Conservation (phyloP, 2,113 vertebrate genomes). For the Cacatua alba region DNA sequence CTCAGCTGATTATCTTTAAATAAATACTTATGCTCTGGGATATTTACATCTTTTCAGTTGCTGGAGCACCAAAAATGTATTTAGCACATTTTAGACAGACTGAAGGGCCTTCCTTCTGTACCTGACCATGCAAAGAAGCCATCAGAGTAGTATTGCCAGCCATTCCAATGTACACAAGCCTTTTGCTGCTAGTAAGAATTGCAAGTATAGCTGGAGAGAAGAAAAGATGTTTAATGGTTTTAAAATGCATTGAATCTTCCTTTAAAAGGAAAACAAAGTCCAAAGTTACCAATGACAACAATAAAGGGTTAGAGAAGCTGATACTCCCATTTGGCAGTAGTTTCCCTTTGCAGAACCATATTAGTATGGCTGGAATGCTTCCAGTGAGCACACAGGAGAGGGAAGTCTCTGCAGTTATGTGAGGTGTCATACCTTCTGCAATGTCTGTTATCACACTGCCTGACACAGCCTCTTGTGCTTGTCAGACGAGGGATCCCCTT, state of each 20-base stretch:
- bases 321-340: slow-evolving; percentile 34
- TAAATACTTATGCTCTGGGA: neutral
- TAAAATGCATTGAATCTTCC: slow-evolving; percentile 45
- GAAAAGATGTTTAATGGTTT: slow-evolving; percentile 47
- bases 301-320: slow-evolving; percentile 26
- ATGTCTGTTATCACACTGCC: neutral
- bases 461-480: neutral
- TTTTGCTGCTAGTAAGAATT: slow-evolving; percentile 18
- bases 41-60: neutral
- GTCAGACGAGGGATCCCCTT: neutral
- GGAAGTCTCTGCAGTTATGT: neutral
- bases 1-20: neutral
- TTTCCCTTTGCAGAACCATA: neutral
- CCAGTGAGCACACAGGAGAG: neutral
- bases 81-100: neutral
- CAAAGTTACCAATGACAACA: neutral
- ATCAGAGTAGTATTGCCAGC: neutral
- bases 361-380: slow-evolving; percentile 33
- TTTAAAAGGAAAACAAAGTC: slow-evolving; percentile 49
- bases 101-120: neutral
- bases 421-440: slow-evolving; percentile 5
- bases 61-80: neutral
- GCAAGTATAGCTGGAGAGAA: slow-evolving; percentile 14
- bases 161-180: neutral
- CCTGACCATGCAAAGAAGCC: neutral